These are phyloP conservation scores for Leptopilina drosophilae DNA, from an alignment of 2,888 invertebrate genomes.

Conservation along the genomic window DNA sequence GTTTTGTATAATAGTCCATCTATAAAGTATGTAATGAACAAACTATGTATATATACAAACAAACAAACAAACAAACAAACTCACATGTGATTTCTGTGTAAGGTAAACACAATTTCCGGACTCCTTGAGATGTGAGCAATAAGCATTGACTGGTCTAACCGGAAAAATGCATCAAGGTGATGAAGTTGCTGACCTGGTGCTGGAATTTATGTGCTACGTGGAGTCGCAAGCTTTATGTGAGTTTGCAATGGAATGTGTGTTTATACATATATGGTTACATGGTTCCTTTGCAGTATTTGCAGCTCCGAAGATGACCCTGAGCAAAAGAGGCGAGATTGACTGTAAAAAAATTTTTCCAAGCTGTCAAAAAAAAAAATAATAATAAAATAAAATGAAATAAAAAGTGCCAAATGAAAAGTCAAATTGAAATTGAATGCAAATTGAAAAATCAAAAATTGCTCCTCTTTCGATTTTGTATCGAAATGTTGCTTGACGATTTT, in stretches of 20 bases:
- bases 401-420: too few species aligned
- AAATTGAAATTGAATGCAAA: too few species aligned
- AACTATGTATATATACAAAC: not conserved
- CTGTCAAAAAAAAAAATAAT: too few species aligned
- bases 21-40: slow-evolving; percentile 32
- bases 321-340: not conserved
- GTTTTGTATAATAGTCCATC: slow-evolving; percentile 18
- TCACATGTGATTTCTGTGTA: slow-evolving; percentile 47
- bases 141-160: slow-evolving; percentile 58
- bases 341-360: too few species aligned
- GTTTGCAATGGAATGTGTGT: slow-evolving; percentile 35
- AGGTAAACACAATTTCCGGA: slow-evolving; percentile 48
- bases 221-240: slow-evolving; percentile 18
- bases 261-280: not conserved
- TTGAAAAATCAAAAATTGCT: too few species aligned
- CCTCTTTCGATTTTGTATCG: too few species aligned
- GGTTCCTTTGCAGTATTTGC: too few species aligned
- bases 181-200: slow-evolving; percentile 48
- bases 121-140: slow-evolving; percentile 59
- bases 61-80: too few species aligned
- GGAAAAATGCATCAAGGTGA: slow-evolving; percentile 70
- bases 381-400: too few species aligned
- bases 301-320: slow-evolving; percentile 4
- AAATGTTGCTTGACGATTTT: too few species aligned
- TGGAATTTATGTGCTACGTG: slow-evolving; percentile 39